Conservation (phyloP, 2,797 vertebrate species). For the Etheostoma perlongum region DNA sequence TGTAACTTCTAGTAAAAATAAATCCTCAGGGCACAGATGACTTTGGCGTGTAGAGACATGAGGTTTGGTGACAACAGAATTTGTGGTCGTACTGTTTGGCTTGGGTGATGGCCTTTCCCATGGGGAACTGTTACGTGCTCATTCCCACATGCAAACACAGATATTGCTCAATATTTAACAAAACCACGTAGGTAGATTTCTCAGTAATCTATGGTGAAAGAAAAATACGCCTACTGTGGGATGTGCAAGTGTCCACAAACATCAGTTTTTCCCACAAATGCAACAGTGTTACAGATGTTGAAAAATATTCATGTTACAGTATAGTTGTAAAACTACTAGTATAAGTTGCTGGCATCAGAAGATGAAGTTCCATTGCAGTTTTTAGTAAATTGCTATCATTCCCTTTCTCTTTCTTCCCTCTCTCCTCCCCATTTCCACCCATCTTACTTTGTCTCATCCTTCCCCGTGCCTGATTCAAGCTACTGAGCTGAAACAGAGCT, state of each 20-base stretch:
- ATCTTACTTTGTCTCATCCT: constrained; percentile 25
- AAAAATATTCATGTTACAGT: neutral
- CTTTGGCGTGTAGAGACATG: constrained; percentile 21
- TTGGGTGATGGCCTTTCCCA: constrained; percentile 25
- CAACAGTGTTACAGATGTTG: neutral
- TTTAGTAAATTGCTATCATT: neutral
- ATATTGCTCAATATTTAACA: constrained; percentile 52
- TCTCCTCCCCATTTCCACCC: neutral
- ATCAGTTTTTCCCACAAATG: neutral
- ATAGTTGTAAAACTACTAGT: neutral
- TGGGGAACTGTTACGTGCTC: constrained; percentile 3
- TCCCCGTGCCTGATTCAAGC: constrained; percentile 44
- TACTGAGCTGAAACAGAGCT: constrained; percentile 62
- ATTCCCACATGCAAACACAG: neutral
- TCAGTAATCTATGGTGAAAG: constrained; percentile 10
- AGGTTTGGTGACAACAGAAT: constrained; percentile 1
- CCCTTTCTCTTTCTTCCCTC: neutral
- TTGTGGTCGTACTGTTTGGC: constrained; percentile 12
- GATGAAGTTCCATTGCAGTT: neutral
- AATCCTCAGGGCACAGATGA: neutral
- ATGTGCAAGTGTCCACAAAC: neutral
- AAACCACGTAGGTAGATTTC: constrained; percentile 19
- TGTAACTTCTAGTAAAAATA: neutral
- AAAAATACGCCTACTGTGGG: neutral
- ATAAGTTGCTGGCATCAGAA: neutral